Base-by-base conservation (phyloP, 2,888 invertebrate genomes). In the Limnephilus rhombicus region DNA sequence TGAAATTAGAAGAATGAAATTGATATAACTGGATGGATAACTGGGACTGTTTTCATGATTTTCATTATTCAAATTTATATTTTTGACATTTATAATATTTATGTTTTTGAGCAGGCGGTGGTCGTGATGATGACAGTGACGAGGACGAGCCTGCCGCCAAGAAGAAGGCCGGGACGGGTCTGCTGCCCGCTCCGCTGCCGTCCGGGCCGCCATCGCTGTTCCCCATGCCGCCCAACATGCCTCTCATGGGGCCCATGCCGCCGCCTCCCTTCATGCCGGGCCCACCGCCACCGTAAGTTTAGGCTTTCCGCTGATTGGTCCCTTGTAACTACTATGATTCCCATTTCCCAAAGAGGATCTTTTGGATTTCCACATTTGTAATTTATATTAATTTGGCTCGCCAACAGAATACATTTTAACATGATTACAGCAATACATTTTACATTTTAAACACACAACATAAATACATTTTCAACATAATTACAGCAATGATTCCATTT, bases 121-220 rank as follows among this genome's bases (percentile, higher is more conserved):
- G 81, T 34, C 91, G 92, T 97, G 97, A 93, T 98, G 98, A 93
- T 0, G 98, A 98, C 94, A 98, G 98, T 94, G 98, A 98, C 83
- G 98, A 98, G 94, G 98, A 98, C 95, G 98, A 98, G 94, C 98
- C 98, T 0, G 97, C 97, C 9, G 97, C 97, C 82, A 98, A 98
- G 95, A 98, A 98, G 95, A 95, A 97, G 94, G 89, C 91, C 5
- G 91, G 85, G 1, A 34, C 94, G 94, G 94, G 94, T 94, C 80
- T 85, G 89, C 81, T 85, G 81, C 95, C 95, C 94, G 94, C 95
- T 94, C 94, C 94, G 93, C 93, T 92, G 93, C 94, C 94, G 93
- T 94, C 94, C 96, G 95, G 95, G 2, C 95, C 94, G 83, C 95
- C 94, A 87, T 97, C 96, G 85, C 98, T 98, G 97, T 97, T 97